A percentile compares a stretch with the other conserved stretches of the same genome.
Evolutionary conservation across 1,140 invertebrate species (phyloP).

Genomic region (Oryzaephilus surinamensis): DNA sequence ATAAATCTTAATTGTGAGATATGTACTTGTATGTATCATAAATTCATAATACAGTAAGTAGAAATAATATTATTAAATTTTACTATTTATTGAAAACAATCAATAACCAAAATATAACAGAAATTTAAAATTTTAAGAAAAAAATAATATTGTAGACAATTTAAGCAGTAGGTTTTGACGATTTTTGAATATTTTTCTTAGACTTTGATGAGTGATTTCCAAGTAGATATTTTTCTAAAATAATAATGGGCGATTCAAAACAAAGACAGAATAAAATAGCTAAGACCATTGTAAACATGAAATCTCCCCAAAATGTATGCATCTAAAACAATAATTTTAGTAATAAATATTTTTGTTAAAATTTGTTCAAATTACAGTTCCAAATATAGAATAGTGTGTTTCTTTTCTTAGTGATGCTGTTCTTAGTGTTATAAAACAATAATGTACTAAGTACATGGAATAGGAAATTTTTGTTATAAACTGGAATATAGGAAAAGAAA

Average conservation of each 20-base stretch:
- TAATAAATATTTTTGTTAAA: not conserved
- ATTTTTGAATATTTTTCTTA: slow-evolving; percentile 2
- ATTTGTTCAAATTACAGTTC: not conserved
- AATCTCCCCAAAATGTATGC: slow-evolving; percentile 2
- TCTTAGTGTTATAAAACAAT: slow-evolving; percentile 1
- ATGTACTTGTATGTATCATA: no score
- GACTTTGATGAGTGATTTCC: slow-evolving; percentile 9
- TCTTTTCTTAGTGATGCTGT: not conserved
- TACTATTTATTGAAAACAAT: no score
- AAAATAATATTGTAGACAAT: no score
- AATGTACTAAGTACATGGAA: slow-evolving; percentile 13
- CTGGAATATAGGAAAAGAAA: slow-evolving; percentile 9
- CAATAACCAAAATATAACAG: no score
- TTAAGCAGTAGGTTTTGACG: no score
- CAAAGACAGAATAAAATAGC: slow-evolving; percentile 6
- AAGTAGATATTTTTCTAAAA: no score
- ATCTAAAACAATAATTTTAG: slow-evolving; percentile 4
- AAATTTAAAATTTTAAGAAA: no score
- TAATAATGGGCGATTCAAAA: no score
- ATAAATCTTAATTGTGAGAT: no score
- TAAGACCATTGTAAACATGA: slow-evolving; percentile 3
- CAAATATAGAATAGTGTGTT: not conserved
- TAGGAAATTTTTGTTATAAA: slow-evolving; percentile 8
- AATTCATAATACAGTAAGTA: no score
- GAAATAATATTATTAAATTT: no score